A percentile compares a stretch with the other conserved stretches of the same genome.
Conservation (phyloP, 2,797 vertebrate genomes). For the Melanotaenia boesemani region DNA sequence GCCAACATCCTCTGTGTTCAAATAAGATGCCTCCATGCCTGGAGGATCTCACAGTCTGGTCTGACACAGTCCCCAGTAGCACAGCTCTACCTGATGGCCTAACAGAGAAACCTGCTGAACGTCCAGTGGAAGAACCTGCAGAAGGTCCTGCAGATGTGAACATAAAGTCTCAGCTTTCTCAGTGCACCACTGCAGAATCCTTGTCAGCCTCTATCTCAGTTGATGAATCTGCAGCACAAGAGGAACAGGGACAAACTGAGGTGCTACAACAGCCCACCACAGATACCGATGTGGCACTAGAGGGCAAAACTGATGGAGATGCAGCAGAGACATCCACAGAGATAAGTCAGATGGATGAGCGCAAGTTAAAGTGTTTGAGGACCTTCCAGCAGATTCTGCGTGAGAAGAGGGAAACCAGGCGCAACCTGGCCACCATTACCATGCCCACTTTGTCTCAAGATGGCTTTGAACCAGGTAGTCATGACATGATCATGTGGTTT, state of each 20-base stretch:
- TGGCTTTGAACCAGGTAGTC: conserved; percentile 80
- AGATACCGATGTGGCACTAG: conserved; percentile 14
- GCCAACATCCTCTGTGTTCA: conserved; percentile 27
- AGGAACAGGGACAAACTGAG: conserved; percentile 28
- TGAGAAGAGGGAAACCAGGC: conserved; percentile 91
- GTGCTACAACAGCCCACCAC: conserved; percentile 8
- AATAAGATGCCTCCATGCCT: conserved; percentile 14
- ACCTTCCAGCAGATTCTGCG: conserved; percentile 94
- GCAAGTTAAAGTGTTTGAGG: conserved; percentile 89
- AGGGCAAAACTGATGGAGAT: conserved; percentile 38
- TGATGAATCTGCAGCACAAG: conserved; percentile 46
- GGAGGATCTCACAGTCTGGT: conserved; percentile 33
- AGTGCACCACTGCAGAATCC: conserved; percentile 73
- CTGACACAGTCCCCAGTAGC: conserved; percentile 26
- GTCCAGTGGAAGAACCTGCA: conserved; percentile 2
- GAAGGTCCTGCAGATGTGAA: conserved; percentile 31
- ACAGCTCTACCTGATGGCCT: conserved; percentile 39
- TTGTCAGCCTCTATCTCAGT: conserved; percentile 48
- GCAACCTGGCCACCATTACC: conserved; percentile 87
- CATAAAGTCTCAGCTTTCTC: conserved; percentile 59
- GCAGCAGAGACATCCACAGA: conserved; percentile 41
- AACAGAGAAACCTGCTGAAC: conserved; percentile 27
- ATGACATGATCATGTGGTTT: background rate
- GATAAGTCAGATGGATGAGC: conserved; percentile 83
- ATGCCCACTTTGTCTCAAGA: conserved; percentile 88